These are phyloP conservation scores for Nephrotoma guestfalica DNA, from an alignment of 2,888 invertebrate genomes.

Conservation along the genomic window DNA sequence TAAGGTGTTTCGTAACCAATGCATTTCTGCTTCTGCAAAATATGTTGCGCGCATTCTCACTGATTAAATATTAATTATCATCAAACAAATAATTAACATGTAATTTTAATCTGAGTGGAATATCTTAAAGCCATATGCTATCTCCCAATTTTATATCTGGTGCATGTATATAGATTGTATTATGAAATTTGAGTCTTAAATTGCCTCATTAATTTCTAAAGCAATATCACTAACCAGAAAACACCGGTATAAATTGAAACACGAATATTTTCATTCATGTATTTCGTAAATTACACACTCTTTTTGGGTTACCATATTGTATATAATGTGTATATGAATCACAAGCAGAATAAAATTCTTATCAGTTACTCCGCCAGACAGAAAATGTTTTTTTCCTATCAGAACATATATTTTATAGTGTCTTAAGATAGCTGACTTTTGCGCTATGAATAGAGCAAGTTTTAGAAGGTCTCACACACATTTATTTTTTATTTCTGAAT, in stretches of 20 bases:
- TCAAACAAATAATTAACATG: too few relatives aligned
- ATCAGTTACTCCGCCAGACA: not conserved
- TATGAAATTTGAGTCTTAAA: not conserved
- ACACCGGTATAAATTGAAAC: not conserved
- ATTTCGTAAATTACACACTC: not conserved
- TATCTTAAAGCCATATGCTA: too few relatives aligned
- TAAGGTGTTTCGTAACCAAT: too few relatives aligned
- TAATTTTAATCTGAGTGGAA: too few relatives aligned
- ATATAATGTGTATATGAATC: not conserved
- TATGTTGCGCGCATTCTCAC: too few relatives aligned
- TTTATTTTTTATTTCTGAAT: not conserved
- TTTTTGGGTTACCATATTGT: not conserved
- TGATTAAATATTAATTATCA: too few relatives aligned
- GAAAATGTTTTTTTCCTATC: not conserved
- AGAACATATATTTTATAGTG: not conserved
- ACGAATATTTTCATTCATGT: not conserved
- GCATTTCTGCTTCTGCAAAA: too few relatives aligned
- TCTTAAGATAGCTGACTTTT: not conserved
- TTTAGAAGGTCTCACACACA: not conserved
- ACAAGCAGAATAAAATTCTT: not conserved
- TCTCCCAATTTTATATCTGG: too few relatives aligned
- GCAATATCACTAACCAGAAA: not conserved
- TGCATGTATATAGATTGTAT: not conserved
- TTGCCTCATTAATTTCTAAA: not conserved
- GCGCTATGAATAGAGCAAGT: not conserved